phyloP scores from a whole-genome alignment of 2,797 vertebrate genomes.

The Sparidentex hasta region DNA sequence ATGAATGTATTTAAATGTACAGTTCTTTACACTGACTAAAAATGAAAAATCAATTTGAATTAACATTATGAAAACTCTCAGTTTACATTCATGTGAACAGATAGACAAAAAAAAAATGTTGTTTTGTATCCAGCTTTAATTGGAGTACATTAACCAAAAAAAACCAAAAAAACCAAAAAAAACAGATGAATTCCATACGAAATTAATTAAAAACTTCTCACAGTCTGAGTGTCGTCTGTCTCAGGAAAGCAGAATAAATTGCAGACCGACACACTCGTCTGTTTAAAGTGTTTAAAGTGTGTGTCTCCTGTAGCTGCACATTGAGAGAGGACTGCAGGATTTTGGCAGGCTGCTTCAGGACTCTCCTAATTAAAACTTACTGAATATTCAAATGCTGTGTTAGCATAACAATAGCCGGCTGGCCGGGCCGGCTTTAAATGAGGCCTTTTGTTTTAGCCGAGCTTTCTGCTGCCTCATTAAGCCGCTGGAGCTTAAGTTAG shows the following conservation, averaged over 20 bases:
- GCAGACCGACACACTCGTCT: slow-evolving; percentile 1
- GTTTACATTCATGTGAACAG: neutral
- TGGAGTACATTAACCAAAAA: slow-evolving; percentile 9
- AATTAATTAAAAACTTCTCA: slow-evolving; percentile 27
- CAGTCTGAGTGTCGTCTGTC: neutral
- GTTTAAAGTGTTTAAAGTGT: slow-evolving; percentile 52
- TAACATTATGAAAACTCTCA: neutral
- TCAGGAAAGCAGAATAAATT: slow-evolving; percentile 31
- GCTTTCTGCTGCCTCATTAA: slow-evolving; percentile 88
- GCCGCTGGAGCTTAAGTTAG: slow-evolving; percentile 77
- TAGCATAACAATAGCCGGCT: slow-evolving; percentile 86
- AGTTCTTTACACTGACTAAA: neutral
- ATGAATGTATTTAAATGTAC: neutral
- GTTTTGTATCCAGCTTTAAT: neutral
- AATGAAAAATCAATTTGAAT: neutral
- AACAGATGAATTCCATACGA: neutral
- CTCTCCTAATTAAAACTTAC: slow-evolving; percentile 84
- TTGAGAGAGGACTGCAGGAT: slow-evolving; percentile 62
- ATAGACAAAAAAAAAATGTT: neutral
- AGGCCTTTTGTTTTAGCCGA: slow-evolving; percentile 86
- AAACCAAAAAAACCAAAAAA: slow-evolving; percentile 26
- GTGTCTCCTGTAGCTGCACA: slow-evolving; percentile 53
- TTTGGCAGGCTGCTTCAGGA: slow-evolving; percentile 74
- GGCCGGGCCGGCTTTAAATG: slow-evolving; percentile 77
- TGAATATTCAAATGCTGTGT: slow-evolving; percentile 85